Evolutionary conservation across 2,797 vertebrate genomes (phyloP).

Genomic region (Etheostoma nigrum): DNA sequence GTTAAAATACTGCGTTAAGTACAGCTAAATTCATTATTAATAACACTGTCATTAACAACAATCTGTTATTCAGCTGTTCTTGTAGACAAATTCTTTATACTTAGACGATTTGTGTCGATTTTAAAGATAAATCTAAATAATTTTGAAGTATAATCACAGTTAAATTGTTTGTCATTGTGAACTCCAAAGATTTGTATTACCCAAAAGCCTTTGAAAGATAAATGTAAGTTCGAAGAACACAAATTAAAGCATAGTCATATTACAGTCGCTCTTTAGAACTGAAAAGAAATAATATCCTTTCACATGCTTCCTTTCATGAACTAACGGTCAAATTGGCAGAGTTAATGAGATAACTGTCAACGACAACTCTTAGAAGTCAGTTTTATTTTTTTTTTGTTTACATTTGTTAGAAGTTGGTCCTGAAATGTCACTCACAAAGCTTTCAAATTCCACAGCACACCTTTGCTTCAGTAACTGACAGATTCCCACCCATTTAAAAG

Average conservation of each 20-base stretch:
- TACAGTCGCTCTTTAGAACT: background rate
- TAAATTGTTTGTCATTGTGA: background rate
- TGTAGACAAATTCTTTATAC: background rate
- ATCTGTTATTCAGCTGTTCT: background rate
- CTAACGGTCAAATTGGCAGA: background rate
- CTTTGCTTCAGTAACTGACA: conserved; percentile 61
- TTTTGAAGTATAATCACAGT: background rate
- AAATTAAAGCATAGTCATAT: background rate
- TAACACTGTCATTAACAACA: background rate
- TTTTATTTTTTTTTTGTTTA: background rate
- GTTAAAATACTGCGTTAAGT: conserved; percentile 20
- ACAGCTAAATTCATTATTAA: background rate
- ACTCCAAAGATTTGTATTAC: background rate
- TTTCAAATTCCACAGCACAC: conserved; percentile 63
- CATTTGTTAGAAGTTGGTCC: conserved; percentile 28
- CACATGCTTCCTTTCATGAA: background rate
- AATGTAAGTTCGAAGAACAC: background rate
- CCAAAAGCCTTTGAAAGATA: background rate
- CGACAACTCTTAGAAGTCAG: background rate
- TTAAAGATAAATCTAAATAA: background rate
- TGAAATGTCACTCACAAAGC: conserved; percentile 47
- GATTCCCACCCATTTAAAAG: conserved; percentile 52
- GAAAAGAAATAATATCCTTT: background rate
- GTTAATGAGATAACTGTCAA: conserved; percentile 18
- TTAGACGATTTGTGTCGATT: background rate